These are phyloP conservation scores for Melieria crassipennis DNA, from an alignment of 2,888 invertebrate genomes.

Conservation along the genomic window DNA sequence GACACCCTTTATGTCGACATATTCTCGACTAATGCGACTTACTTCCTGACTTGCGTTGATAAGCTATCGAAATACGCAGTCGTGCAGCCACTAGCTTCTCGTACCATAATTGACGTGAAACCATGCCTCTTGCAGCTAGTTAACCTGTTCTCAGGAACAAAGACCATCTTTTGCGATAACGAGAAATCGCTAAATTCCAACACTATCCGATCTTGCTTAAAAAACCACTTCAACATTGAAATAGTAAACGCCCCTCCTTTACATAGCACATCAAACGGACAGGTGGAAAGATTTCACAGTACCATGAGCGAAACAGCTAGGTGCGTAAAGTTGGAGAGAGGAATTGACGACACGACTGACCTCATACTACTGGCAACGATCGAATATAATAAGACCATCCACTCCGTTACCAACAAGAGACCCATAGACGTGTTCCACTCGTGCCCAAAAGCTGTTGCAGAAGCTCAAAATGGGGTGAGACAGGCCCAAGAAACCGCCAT, in stretches of 20 bases:
- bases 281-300: no score
- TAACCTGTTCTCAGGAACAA: conserved; percentile 34
- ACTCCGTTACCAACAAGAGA: conserved; percentile 10
- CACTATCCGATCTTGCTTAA: conserved; percentile 20
- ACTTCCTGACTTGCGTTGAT: conserved; percentile 42
- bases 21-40: conserved; percentile 40
- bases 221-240: no score
- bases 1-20: conserved; percentile 35
- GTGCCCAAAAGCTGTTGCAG: background rate
- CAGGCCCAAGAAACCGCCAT: background rate
- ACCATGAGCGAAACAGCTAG: no score
- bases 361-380: background rate
- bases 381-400: conserved; percentile 4
- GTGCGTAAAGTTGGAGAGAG: no score
- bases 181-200: conserved; percentile 33
- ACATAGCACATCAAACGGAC: no score
- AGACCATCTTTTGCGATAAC: conserved; percentile 37
- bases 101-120: conserved; percentile 33
- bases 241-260: no score
- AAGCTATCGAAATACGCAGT: conserved; percentile 44
- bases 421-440: conserved; percentile 3
- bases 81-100: conserved; percentile 31
- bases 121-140: conserved; percentile 23
- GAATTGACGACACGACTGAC: background rate
- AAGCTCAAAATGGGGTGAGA: background rate